Base-by-base conservation (phyloP, 2,888 invertebrate species). In the Cotesia congregata region DNA sequence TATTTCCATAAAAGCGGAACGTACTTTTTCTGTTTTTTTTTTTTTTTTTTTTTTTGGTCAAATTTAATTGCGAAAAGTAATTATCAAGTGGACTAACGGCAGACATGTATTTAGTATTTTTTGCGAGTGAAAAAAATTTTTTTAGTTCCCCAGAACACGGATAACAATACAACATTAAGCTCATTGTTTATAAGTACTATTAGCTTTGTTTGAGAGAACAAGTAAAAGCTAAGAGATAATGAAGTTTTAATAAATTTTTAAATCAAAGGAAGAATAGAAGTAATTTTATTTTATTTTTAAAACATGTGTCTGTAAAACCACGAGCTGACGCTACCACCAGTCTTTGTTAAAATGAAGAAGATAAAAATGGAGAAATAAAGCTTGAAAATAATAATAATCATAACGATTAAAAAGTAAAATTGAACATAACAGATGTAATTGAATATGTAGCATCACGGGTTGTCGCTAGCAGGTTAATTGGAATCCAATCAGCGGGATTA, bases 401-500 rank as follows among this genome's bases (percentile, higher is more conserved):
- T 20, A 30, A 30, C 30, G 30, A 30, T 30, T 30, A 30, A 30
- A 30, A 30, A 30, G 30, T 30, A 3, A 70, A 70, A 61, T 70
- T 61, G 59, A 20, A 39, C 38, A 12, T 20, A 20, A 62, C 20
- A 20, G 50, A 59, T 59, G 60, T 59, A 59, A 70, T 70, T 72
- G 72, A 17, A 62, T n/a, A 39, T 30, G 30, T 17, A 6, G 17
- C 2, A 60, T 50, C 15, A 38, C 15, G 72, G 4, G 65, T 72
- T 83, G 83, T 84, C 85, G 82, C 84, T 84, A 83, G 82, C 85
- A 81, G 83, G 79, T 84, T 87, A 87, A 88, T 87, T 88, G 88
- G 83, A 87, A 86, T 86, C 86, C 87, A 87, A 88, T 88, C 86
- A 85, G 82, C 79, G 83, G 84, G 84, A 87, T 88, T 88, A 87